Base-by-base conservation (phyloP, 2,888 invertebrate genomes). In the Ornithoptera priamus region DNA sequence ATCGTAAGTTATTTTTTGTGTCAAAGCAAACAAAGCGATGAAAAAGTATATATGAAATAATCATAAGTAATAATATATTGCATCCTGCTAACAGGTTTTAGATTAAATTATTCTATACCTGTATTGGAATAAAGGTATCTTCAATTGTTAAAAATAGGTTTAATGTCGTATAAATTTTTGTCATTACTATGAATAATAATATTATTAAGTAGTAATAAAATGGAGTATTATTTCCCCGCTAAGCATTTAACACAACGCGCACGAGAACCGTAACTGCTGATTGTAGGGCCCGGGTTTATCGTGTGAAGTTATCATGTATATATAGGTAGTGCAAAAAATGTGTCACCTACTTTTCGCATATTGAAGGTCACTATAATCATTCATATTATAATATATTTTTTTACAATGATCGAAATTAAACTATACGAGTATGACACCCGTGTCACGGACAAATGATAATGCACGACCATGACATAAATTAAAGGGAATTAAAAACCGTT, bases 271-370 rank as follows among this genome's bases (percentile, higher is more conserved):
- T 67, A 62, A 57, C 50, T 39, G 58, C 65, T 68, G 71, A 69
- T 72, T 75, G 73, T 73, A 77, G 78, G 77, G 76, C 76, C 70
- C 60, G 73, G 74, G 74, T 78, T 18, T 78, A 80, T 78, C 79
- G 62, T 67, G 50, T 60, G 57, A 53, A 70, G 73, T 76, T 78
- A 77, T 79, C 77, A 64, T 66, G 67, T 67, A 68, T 65, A 70
- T 64, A 74, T 73, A 75, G 75, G 76, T 75, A 73, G 69, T 75
- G 77, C 77, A 75, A 77, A 30, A 79, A 76, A 78, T 76, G 77
- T 83, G 90, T 89, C 89, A 91, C 91, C 91, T 83, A 91, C 88
- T 87, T 91, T 85, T 86, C 77, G 79, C 81, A 81, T 79, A 83
- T 81, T 88, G 89, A 92, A 90, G 91, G 91, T 90, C 88, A 82